A percentile compares a stretch with the other conserved stretches of the same genome.
Evolutionary conservation across 2,797 vertebrate species (phyloP).

Genomic region (Lates japonicus): DNA sequence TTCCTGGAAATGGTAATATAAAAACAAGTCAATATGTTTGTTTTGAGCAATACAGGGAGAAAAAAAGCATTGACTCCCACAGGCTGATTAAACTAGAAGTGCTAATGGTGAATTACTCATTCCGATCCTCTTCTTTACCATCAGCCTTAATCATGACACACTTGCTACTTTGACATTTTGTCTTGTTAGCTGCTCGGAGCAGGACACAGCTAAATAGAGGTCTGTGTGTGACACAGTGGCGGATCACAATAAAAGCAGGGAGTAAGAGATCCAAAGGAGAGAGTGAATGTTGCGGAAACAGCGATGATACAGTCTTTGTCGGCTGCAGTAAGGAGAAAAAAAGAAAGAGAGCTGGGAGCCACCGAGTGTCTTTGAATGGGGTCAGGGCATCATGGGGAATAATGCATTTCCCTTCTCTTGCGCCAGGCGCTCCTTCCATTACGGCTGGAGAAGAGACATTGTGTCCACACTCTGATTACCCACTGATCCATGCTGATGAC

Average conservation of each 20-base stretch:
- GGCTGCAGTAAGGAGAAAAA: conserved; percentile 50
- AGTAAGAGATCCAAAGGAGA: conserved; percentile 58
- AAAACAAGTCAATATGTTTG: conserved; percentile 41
- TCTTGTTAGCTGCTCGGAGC: conserved; percentile 55
- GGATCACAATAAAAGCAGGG: conserved; percentile 61
- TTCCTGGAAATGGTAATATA: conserved; percentile 25
- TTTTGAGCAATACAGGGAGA: background rate
- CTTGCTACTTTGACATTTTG: conserved; percentile 62
- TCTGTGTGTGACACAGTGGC: conserved; percentile 59
- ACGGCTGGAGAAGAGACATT: conserved; percentile 84
- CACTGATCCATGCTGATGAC: conserved; percentile 93
- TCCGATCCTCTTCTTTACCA: conserved; percentile 52
- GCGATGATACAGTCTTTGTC: conserved; percentile 64
- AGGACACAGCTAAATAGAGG: conserved; percentile 57
- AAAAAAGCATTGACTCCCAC: conserved; percentile 4
- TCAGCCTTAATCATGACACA: conserved; percentile 52
- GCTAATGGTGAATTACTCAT: conserved; percentile 63
- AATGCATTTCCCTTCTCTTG: conserved; percentile 83
- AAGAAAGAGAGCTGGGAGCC: conserved; percentile 68
- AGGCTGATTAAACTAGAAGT: conserved; percentile 33
- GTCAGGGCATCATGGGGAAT: conserved; percentile 83
- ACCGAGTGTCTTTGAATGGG: conserved; percentile 86
- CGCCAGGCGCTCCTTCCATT: conserved; percentile 83
- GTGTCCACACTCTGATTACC: conserved; percentile 91
- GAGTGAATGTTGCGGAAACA: conserved; percentile 58